These are phyloP conservation scores for Xenops minutus DNA, from an alignment of 2,797 vertebrate genomes.

Conservation along the genomic window DNA sequence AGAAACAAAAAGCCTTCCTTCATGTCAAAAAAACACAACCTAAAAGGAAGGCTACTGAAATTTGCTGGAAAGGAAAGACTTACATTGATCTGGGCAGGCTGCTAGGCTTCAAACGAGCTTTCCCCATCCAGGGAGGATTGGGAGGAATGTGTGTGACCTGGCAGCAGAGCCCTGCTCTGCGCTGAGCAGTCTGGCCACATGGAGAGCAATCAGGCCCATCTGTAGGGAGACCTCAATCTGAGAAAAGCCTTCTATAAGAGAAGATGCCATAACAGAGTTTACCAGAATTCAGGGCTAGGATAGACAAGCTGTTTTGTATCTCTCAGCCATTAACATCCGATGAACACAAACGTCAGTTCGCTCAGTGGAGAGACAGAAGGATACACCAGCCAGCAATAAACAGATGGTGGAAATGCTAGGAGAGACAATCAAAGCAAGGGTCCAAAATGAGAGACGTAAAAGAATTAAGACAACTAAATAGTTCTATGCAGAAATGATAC, in stretches of 20 bases:
- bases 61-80: background rate
- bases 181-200: background rate
- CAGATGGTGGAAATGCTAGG: slow-evolving; percentile 3
- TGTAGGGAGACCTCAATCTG: background rate
- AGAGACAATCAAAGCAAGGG: slow-evolving; percentile 3
- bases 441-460: background rate
- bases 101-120: background rate
- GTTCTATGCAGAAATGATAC: background rate
- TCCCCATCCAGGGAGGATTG: background rate
- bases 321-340: background rate
- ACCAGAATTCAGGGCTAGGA: background rate
- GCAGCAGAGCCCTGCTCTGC: background rate
- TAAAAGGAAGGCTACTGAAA: background rate
- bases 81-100: background rate
- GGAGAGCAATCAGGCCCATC: background rate
- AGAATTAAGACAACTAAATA: background rate
- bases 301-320: background rate
- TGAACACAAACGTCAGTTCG: background rate
- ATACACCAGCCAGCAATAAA: slow-evolving; percentile 9
- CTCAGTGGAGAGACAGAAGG: background rate
- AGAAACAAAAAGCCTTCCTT: background rate
- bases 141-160: background rate
- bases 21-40: background rate
- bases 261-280: background rate
- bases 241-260: background rate